A percentile compares a stretch with the other conserved stretches of the same genome.
Evolutionary conservation across 1,140 invertebrate species (phyloP).

Genomic region (Gonioctena quinquepunctata): DNA sequence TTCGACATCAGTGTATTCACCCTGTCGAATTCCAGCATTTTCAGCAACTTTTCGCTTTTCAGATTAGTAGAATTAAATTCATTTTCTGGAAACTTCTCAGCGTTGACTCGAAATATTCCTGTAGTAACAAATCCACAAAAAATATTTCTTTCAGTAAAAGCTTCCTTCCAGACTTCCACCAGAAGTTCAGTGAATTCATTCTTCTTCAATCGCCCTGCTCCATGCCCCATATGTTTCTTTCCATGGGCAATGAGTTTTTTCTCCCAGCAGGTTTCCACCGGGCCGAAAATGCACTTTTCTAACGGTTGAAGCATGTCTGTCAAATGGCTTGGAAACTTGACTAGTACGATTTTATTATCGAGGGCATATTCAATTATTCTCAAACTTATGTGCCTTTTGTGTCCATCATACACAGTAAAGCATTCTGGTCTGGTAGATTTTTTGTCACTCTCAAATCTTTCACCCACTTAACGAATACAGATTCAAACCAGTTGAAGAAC

Average conservation of each 20-base stretch:
- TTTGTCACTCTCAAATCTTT: constrained; percentile 14
- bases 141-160: constrained; percentile 14
- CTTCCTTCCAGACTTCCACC: constrained; percentile 16
- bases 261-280: constrained; percentile 46
- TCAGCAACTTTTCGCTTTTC: background rate
- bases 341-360: constrained; percentile 17
- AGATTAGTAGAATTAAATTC: constrained; percentile 11
- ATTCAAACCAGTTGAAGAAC: constrained; percentile 44
- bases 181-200: constrained; percentile 36
- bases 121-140: constrained; percentile 23
- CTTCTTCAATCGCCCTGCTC: constrained; percentile 29
- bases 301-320: constrained; percentile 26
- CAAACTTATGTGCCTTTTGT: constrained; percentile 25
- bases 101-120: constrained; percentile 24
- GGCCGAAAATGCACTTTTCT: constrained; percentile 31
- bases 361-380: constrained; percentile 29
- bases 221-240: constrained; percentile 25
- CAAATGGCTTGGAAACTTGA: constrained; percentile 33
- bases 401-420: constrained; percentile 26
- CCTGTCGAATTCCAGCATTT: background rate
- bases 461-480: constrained; percentile 23
- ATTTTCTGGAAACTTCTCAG: constrained; percentile 17
- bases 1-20: background rate
- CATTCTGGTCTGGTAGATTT: constrained; percentile 22
- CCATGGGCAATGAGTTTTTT: constrained; percentile 25